phyloP scores from a whole-genome alignment of 2,888 invertebrate genomes.

The Achlya flavicornis region DNA sequence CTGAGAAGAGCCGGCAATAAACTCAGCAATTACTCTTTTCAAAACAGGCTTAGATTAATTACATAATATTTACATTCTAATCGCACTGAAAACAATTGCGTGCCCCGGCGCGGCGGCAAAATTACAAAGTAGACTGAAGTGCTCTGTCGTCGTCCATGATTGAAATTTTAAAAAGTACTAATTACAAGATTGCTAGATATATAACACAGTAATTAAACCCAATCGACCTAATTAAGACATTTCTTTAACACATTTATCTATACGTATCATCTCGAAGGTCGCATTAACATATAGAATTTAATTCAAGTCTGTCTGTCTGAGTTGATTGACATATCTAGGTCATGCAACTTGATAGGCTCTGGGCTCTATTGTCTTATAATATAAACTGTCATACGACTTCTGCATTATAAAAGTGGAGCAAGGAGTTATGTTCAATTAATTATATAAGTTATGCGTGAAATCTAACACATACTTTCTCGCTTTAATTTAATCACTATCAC shows the following conservation, averaged over 20 bases:
- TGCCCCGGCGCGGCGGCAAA: no score
- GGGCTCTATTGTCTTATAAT: slow-evolving; percentile 53
- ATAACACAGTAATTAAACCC: neutral
- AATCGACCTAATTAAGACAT: slow-evolving; percentile 24
- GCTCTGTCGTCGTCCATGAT: no score
- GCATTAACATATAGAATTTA: slow-evolving; percentile 37
- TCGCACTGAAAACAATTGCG: no score
- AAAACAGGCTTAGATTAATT: no score
- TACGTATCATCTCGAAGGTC: slow-evolving; percentile 61
- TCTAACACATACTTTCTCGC: slow-evolving; percentile 1
- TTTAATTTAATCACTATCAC: slow-evolving; percentile 7
- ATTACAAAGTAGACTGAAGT: no score
- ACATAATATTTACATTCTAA: no score
- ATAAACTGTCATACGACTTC: slow-evolving; percentile 43
- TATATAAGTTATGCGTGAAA: slow-evolving; percentile 11
- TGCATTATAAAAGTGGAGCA: slow-evolving; percentile 31
- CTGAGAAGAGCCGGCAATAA: no score
- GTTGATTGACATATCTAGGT: slow-evolving; percentile 62
- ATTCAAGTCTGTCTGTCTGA: slow-evolving; percentile 29
- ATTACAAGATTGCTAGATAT: neutral
- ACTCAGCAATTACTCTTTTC: no score
- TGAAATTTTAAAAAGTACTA: no score
- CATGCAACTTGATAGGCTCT: slow-evolving; percentile 42
- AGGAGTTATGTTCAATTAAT: slow-evolving; percentile 1
- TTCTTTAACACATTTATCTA: slow-evolving; percentile 42